A percentile compares a stretch with the other conserved stretches of the same genome.
Conservation (phyloP, 2,888 invertebrate genomes). For the Mechanitis mazaeus region DNA sequence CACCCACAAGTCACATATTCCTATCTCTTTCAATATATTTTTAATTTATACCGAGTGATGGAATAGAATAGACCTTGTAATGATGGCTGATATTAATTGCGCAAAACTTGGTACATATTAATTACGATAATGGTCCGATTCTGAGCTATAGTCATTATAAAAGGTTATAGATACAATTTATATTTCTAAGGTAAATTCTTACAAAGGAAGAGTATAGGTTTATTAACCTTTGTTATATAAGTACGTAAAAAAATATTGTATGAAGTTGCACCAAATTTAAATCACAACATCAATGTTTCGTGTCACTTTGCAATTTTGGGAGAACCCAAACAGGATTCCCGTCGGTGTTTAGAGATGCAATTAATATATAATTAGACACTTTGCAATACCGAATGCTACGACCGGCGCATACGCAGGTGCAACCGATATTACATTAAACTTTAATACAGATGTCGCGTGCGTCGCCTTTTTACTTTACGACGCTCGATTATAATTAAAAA, state of each 20-base stretch:
- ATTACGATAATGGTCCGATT: slow-evolving; percentile 9
- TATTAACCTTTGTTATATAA: background rate
- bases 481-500: slow-evolving; percentile 69
- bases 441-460: slow-evolving; percentile 75
- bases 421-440: slow-evolving; percentile 67
- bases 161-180: background rate
- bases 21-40: slow-evolving; percentile 66
- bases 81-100: slow-evolving; percentile 67
- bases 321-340: slow-evolving; percentile 29
- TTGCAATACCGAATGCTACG: slow-evolving; percentile 50
- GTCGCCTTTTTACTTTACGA: slow-evolving; percentile 64
- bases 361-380: slow-evolving; percentile 65
- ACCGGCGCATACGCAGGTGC: slow-evolving; percentile 62
- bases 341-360: slow-evolving; percentile 42
- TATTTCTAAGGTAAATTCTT: background rate
- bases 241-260: background rate
- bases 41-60: slow-evolving; percentile 74
- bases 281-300: slow-evolving; percentile 7
- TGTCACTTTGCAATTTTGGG: slow-evolving; percentile 22
- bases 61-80: slow-evolving; percentile 71
- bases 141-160: slow-evolving; percentile 1
- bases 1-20: slow-evolving; percentile 43
- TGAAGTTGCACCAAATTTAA: background rate
- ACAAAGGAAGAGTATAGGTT: background rate
- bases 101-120: slow-evolving; percentile 27